Evolutionary conservation across 2,113 vertebrate species (phyloP), one percentile per base, ranked within the genome.

Genomic region (Alligator mississippiensis): DNA sequence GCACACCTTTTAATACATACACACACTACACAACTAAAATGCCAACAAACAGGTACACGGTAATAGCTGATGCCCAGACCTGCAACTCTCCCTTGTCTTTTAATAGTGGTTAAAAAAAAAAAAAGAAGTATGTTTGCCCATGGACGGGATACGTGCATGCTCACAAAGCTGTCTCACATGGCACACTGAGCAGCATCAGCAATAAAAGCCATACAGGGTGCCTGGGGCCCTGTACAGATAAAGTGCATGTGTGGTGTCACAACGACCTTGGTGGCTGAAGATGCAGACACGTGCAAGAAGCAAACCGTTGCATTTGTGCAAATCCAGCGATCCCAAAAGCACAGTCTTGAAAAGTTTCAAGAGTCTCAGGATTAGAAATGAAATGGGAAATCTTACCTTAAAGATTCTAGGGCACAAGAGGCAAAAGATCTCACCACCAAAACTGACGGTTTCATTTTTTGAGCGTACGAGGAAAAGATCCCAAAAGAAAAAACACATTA

Each of bases 291-390:
- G 77, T 89, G 82, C 86, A 94, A 90, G 90, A 96, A 85, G 84
- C 84, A 96, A 90, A 90, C 16, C 2, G 28, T 92, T 22, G 60
- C 3, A 10, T 89, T 85, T 84, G 82, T 82, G 34, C 17, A 76
- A 93, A 80, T 24, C 76, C 47, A 86, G 82, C 7, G 72, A 89
- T 93, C 92, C 95, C 91, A 82, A 62, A 90, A 94, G 92, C 90
- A 72, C 89, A 28, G 77, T 94, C 91, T 81, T 77, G 72, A 94
- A 84, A 93, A 85, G 83, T 84, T 92, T 82, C 78, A 92, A 91
- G 95, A 97, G 84, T 38, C 88, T 95, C 95, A 76, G 86, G 92
- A 92, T 95, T 90, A 90, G 84, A 87, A 89, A 57, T 81, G 68
- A 94, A 91, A 95, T 66, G 62, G 92, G 92, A 92, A 97, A 96